Percentiles rank a stretch among this genome's conserved stretches.
phyloP scores from a whole-genome alignment of 1,140 invertebrate species.

The Drosophila kohkoa region DNA sequence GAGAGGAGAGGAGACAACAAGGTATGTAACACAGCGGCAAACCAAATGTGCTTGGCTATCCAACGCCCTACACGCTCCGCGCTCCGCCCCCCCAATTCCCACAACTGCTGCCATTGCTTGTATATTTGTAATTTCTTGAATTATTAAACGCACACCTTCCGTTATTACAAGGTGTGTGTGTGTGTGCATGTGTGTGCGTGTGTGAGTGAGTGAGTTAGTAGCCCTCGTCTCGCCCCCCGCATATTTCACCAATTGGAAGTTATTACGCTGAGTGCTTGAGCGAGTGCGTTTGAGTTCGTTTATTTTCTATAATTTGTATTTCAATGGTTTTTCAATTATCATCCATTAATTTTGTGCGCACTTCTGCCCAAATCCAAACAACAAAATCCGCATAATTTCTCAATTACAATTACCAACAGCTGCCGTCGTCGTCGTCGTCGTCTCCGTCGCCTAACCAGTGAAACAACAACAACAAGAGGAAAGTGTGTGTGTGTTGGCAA shows the following conservation, averaged over 20 bases:
- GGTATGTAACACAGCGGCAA: conserved; percentile 18
- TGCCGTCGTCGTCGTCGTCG: conserved; percentile 1
- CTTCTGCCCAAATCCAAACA: conserved; percentile 11
- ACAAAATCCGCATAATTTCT: conserved; percentile 37
- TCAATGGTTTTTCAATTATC: neutral
- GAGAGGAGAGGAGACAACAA: conserved; percentile 15
- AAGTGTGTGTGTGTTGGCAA: conserved; percentile 49
- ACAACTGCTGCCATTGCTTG: conserved; percentile 6
- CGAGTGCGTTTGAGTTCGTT: conserved; percentile 6
- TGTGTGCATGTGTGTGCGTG: neutral
- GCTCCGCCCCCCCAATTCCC: neutral
- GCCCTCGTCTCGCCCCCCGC: neutral
- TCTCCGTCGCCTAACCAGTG: neutral
- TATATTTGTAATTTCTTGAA: conserved; percentile 28
- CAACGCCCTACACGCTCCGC: conserved; percentile 1
- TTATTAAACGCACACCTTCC: conserved; percentile 42
- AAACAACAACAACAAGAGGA: neutral
- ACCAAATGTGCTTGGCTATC: conserved; percentile 29
- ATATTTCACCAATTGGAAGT: neutral
- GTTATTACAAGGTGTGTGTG: conserved; percentile 35
- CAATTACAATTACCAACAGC: conserved; percentile 44
- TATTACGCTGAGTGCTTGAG: neutral
- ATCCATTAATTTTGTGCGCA: conserved; percentile 16
- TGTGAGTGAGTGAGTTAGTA: conserved; percentile 2
- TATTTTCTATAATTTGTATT: neutral